Conservation (phyloP, 2,797 vertebrate species). For the Anableps anableps region DNA sequence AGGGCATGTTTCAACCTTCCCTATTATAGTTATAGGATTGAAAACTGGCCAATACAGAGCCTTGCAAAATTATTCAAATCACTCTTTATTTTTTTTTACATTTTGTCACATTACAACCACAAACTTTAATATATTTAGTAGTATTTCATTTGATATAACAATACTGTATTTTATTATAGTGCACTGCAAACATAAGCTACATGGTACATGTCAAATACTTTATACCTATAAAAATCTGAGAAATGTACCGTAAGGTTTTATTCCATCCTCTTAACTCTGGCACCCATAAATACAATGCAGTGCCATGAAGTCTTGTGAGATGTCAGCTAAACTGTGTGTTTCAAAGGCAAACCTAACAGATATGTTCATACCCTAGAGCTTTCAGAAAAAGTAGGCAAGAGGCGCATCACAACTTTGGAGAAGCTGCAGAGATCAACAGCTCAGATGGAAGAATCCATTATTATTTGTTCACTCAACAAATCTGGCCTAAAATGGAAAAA, state of each 20-base stretch:
- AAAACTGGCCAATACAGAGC: conserved; percentile 26
- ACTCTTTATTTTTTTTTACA: not conserved
- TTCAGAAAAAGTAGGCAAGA: not conserved
- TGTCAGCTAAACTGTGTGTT: not conserved
- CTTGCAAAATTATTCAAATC: not conserved
- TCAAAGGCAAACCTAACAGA: not conserved
- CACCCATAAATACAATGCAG: not conserved
- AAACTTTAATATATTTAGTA: not conserved
- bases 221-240: not conserved
- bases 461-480: not conserved
- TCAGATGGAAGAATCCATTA: not conserved
- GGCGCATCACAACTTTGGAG: not conserved
- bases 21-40: too few relatives aligned
- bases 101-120: not conserved
- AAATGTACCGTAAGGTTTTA: not conserved
- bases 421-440: not conserved
- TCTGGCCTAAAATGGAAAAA: not conserved
- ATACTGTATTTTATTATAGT: not conserved
- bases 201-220: not conserved
- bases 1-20: conserved; percentile 42
- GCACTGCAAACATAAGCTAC: not conserved
- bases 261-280: not conserved
- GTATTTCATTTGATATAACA: not conserved
- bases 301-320: not conserved
- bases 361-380: not conserved